Conservation (phyloP, 2,113 vertebrate species). For the Eulacestoma nigropectus region DNA sequence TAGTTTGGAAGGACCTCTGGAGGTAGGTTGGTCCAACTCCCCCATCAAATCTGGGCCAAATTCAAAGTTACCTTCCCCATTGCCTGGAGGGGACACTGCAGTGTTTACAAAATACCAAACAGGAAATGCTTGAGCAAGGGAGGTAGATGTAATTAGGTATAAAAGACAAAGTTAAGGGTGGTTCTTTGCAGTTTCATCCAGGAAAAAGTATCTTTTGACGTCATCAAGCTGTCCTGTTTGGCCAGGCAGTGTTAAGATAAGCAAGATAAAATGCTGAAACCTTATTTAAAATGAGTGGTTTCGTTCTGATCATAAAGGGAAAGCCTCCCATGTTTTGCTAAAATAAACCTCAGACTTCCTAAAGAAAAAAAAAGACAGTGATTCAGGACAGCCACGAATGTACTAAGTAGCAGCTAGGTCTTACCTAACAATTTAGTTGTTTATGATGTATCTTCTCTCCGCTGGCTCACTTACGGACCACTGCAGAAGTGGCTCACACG, state of each 20-base stretch:
- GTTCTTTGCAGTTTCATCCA: not conserved
- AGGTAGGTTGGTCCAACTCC: not conserved
- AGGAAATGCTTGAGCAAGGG: not conserved
- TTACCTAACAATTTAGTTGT: not conserved
- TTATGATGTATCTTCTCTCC: not conserved
- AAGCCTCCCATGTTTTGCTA: not conserved
- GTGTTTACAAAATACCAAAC: not conserved
- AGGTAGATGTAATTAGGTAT: not conserved
- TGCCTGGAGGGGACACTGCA: not conserved
- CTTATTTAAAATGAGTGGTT: not conserved
- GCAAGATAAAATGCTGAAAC: not conserved
- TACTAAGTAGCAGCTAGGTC: not conserved
- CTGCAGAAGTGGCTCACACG: not conserved
- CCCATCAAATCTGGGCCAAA: not conserved
- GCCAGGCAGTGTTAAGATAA: not conserved
- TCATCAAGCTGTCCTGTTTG: not conserved
- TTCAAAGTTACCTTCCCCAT: not conserved
- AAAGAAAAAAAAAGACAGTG: not conserved
- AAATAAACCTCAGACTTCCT: not conserved
- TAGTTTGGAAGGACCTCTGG: constrained; percentile 36
- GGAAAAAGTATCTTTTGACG: not conserved
- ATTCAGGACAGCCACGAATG: not conserved
- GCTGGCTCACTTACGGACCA: not conserved
- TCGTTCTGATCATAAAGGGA: not conserved
- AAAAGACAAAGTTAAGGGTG: not conserved